phyloP scores from a whole-genome alignment of 2,797 vertebrate genomes.

The Notolepis coatsorum region DNA sequence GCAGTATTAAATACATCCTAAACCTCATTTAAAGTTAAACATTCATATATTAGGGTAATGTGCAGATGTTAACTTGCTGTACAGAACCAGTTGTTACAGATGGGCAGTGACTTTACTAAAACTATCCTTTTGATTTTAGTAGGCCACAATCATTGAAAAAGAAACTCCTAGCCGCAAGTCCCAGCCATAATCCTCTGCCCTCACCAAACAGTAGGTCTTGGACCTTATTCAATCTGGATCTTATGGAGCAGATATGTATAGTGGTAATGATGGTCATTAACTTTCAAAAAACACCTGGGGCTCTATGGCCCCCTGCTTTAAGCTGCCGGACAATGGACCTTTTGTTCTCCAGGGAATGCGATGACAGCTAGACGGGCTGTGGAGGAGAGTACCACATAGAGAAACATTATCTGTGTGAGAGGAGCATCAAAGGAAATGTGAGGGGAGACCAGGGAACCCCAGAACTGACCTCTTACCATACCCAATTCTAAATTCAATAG shows the following conservation, averaged over 20 bases:
- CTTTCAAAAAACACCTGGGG: slow-evolving; percentile 67
- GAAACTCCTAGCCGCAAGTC: background rate
- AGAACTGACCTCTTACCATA: slow-evolving; percentile 19
- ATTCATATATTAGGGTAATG: background rate
- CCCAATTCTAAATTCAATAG: background rate
- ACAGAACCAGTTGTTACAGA: too few species aligned
- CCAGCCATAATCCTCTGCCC: background rate
- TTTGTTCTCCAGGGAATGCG: slow-evolving; percentile 70
- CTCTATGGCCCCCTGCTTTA: slow-evolving; percentile 40
- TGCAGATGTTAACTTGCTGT: background rate
- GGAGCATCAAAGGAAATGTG: slow-evolving; percentile 50
- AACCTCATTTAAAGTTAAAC: slow-evolving; percentile 16
- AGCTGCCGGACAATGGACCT: slow-evolving; percentile 60
- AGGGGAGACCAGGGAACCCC: slow-evolving; percentile 3
- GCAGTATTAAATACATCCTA: background rate
- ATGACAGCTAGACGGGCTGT: slow-evolving; percentile 39
- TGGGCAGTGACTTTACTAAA: too few species aligned
- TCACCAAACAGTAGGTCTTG: slow-evolving; percentile 7
- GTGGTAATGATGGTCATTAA: slow-evolving; percentile 70
- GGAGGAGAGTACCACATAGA: slow-evolving; percentile 54
- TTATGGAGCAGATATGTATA: slow-evolving; percentile 55
- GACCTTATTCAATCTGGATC: slow-evolving; percentile 37
- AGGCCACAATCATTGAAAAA: background rate
- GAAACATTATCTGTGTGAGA: slow-evolving; percentile 80
- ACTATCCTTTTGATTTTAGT: background rate